Evolutionary conservation across 2,797 vertebrate species (phyloP).

Genomic region (Babyrousa celebensis): DNA sequence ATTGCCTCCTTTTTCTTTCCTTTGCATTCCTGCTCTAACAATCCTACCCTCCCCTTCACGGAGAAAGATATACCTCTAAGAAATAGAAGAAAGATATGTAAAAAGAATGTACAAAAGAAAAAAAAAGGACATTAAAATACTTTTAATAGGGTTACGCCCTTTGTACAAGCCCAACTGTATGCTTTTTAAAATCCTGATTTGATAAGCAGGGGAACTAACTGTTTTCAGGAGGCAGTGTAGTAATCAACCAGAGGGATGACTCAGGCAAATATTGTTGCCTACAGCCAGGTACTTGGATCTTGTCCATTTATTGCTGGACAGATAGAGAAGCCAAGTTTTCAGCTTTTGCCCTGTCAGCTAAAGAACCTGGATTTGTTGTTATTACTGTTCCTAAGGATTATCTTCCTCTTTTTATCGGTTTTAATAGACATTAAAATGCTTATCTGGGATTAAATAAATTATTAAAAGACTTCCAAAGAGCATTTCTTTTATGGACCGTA

Average conservation of each 20-base stretch:
- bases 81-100: background rate
- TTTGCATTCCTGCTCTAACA: background rate
- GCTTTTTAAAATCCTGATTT: conserved; percentile 19
- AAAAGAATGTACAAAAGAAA: background rate
- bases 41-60: background rate
- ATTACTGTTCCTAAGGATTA: conserved; percentile 25
- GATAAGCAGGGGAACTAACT: background rate
- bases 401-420: background rate
- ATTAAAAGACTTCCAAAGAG: conserved; percentile 32
- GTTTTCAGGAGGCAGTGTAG: background rate
- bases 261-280: too few relatives aligned
- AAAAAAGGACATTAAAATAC: background rate
- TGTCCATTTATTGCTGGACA: background rate
- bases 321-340: background rate
- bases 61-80: background rate
- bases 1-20: background rate
- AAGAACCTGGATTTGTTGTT: background rate
- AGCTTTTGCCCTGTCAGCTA: background rate
- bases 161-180: background rate
- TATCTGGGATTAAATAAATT: background rate
- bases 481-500: background rate
- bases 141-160: background rate
- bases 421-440: conserved; percentile 30
- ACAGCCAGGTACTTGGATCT: background rate
- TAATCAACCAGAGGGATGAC: background rate